phyloP scores from a whole-genome alignment of 2,113 vertebrate genomes.

The Nestor notabilis region DNA sequence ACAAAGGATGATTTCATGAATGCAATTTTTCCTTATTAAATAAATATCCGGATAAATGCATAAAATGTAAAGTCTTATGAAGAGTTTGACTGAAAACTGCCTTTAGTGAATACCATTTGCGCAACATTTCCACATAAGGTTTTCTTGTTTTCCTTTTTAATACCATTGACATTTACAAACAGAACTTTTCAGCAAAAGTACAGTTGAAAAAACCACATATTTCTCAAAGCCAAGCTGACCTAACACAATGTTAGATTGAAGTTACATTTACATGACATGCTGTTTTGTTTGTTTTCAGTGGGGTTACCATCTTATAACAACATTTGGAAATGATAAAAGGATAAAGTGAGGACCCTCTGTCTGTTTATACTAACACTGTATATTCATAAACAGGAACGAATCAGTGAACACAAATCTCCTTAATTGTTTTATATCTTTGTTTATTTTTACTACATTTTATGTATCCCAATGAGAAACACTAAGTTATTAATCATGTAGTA shows the following conservation, averaged over 20 bases:
- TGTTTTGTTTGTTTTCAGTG: conserved; percentile 54
- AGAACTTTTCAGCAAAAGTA: conserved; percentile 19
- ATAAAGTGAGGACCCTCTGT: conserved; percentile 50
- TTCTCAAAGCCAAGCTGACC: conserved; percentile 30
- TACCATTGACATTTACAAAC: conserved; percentile 1
- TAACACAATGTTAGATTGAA: conserved; percentile 36
- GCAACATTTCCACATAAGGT: not conserved
- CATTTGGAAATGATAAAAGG: conserved; percentile 71
- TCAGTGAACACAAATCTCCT: conserved; percentile 46
- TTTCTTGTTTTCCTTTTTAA: not conserved
- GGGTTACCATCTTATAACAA: conserved; percentile 53
- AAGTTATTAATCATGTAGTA: conserved; percentile 1
- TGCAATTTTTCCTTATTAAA: not conserved
- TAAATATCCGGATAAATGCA: not conserved
- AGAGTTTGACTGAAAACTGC: not conserved
- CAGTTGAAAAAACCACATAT: conserved; percentile 49
- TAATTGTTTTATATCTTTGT: conserved; percentile 56
- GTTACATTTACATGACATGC: conserved; percentile 56
- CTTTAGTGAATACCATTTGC: not conserved
- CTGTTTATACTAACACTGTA: conserved; percentile 58
- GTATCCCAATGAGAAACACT: not conserved
- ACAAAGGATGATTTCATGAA: not conserved
- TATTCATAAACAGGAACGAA: conserved; percentile 52
- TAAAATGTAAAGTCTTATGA: not conserved
- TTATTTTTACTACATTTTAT: conserved; percentile 54